Evolutionary conservation across 2,888 invertebrate species (phyloP).

Genomic region (Tetramorium bicarinatum): DNA sequence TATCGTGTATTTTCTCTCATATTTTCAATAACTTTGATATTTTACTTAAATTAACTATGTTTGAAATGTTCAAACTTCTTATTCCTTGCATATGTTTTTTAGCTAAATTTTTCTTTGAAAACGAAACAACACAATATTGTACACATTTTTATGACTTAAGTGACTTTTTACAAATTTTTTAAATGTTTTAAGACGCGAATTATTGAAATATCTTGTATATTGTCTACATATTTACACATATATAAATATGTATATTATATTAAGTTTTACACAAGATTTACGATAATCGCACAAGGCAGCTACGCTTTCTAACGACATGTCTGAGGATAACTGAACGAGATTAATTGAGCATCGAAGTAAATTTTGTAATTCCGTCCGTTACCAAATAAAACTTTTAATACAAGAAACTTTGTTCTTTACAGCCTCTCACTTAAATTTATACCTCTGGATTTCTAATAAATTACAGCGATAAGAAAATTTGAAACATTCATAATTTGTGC

Average conservation of each 20-base stretch:
- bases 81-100: too few relatives aligned
- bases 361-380: slow-evolving; percentile 24
- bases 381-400: slow-evolving; percentile 34
- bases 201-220: slow-evolving; percentile 10
- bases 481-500: not conserved
- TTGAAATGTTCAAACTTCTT: too few relatives aligned
- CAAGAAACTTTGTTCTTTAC: not conserved
- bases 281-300: slow-evolving; percentile 4
- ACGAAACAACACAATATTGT: not conserved
- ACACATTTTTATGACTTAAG: not conserved
- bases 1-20: too few relatives aligned
- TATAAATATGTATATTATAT: not conserved
- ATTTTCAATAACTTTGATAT: too few relatives aligned
- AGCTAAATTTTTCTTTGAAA: too few relatives aligned
- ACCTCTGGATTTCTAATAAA: slow-evolving; percentile 2
- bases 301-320: slow-evolving; percentile 2
- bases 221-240: not conserved
- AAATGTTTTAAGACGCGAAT: not conserved
- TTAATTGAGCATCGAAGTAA: not conserved
- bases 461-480: not conserved
- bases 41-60: too few relatives aligned
- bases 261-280: slow-evolving; percentile 34
- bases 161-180: not conserved
- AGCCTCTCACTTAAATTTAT: not conserved
- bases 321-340: not conserved